phyloP scores from a whole-genome alignment of 2,888 invertebrate species.

The Luperina nickerlii region DNA sequence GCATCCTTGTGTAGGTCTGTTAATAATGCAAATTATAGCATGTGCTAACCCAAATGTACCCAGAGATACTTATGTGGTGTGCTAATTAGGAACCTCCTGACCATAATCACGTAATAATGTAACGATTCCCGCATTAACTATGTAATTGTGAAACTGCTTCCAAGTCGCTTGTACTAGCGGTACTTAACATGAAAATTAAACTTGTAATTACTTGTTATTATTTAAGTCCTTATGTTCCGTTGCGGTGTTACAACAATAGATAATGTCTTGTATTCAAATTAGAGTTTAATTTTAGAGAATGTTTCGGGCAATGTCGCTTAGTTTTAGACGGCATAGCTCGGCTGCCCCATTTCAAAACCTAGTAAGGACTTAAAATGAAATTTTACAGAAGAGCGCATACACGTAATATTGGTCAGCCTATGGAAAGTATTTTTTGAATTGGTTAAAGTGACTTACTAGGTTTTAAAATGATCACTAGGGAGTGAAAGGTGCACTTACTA shows the following conservation, averaged over 20 bases:
- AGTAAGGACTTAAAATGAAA: too few relatives aligned
- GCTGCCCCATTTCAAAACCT: too few relatives aligned
- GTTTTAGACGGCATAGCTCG: neutral
- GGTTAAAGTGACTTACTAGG: too few relatives aligned
- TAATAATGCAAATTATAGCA: conserved; percentile 1
- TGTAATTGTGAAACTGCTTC: conserved; percentile 23
- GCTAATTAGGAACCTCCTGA: conserved; percentile 46
- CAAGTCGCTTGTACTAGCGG: conserved; percentile 27
- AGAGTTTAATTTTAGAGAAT: neutral
- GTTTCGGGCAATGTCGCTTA: neutral
- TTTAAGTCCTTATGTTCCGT: conserved; percentile 17
- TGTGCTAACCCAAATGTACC: neutral
- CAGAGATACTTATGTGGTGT: conserved; percentile 4
- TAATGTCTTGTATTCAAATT: conserved; percentile 18
- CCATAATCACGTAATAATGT: conserved; percentile 44
- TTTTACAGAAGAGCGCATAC: too few relatives aligned
- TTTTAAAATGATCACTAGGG: too few relatives aligned
- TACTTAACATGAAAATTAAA: conserved; percentile 32
- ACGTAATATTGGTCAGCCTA: too few relatives aligned
- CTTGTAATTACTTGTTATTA: conserved; percentile 35
- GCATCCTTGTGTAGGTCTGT: neutral
- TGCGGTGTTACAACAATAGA: conserved; percentile 6
- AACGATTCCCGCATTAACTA: conserved; percentile 36
- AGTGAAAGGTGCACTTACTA: too few relatives aligned
- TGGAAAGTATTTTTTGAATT: too few relatives aligned